These are phyloP conservation scores for Anarhynchus alexandrinus DNA, from an alignment of 2,113 vertebrate genomes.

Conservation along the genomic window DNA sequence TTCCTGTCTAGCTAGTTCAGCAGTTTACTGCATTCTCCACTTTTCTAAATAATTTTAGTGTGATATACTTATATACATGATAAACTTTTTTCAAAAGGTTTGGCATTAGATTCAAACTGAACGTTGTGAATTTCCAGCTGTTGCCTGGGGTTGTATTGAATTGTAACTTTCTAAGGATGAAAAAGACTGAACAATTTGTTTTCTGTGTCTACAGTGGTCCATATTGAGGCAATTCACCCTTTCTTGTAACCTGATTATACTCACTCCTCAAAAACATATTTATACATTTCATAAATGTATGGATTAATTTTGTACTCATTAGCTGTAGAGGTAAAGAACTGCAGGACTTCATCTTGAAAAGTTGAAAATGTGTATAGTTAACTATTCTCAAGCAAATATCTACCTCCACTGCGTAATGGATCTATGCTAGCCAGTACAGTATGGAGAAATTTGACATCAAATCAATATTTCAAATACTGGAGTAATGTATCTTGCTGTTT, in stretches of 20 bases:
- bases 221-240: background rate
- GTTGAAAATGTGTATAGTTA: background rate
- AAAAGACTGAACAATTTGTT: background rate
- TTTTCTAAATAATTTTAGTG: background rate
- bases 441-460: background rate
- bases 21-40: background rate
- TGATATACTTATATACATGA: fast-evolving
- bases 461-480: background rate
- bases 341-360: background rate
- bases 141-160: background rate
- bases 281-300: background rate
- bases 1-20: background rate
- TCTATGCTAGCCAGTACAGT: background rate
- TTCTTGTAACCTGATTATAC: background rate
- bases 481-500: background rate
- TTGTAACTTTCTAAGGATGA: background rate
- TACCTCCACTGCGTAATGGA: background rate
- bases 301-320: background rate
- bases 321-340: background rate
- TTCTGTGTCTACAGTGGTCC: background rate
- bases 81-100: background rate
- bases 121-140: background rate
- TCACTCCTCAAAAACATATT: background rate
- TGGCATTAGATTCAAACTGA: background rate
- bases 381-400: background rate